Conservation (phyloP, 2,888 invertebrate genomes). For the Flabesymbios commensalis region DNA sequence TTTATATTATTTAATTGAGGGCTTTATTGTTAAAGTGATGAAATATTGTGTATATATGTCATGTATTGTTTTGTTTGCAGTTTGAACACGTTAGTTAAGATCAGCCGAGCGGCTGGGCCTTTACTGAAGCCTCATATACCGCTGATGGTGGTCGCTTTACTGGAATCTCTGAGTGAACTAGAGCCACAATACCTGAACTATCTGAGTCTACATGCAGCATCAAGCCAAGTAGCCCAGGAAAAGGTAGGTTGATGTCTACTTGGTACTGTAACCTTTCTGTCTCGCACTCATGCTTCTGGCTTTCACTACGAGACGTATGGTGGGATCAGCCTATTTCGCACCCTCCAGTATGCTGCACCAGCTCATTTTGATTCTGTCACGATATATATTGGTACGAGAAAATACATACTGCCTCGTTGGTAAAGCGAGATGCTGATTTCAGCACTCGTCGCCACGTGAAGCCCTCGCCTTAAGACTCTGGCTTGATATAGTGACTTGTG, state of each 20-base stretch:
- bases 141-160: conserved; percentile 78
- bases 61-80: too few relatives aligned
- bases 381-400: too few relatives aligned
- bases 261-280: not conserved
- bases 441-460: too few relatives aligned
- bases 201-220: conserved; percentile 73
- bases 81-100: conserved; percentile 81
- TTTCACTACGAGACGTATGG: too few relatives aligned
- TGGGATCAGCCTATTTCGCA: not conserved
- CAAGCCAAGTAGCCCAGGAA: conserved; percentile 5
- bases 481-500: too few relatives aligned
- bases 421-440: too few relatives aligned
- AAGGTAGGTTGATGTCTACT: conserved; percentile 2
- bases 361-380: too few relatives aligned
- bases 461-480: too few relatives aligned
- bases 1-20: too few relatives aligned
- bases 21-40: too few relatives aligned
- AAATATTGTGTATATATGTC: too few relatives aligned
- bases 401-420: too few relatives aligned
- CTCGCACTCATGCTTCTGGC: not conserved
- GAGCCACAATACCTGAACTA: conserved; percentile 80
- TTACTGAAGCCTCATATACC: conserved; percentile 81
- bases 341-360: not conserved
- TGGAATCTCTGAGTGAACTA: conserved; percentile 77
- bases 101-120: conserved; percentile 78